Conservation (phyloP, 2,888 invertebrate genomes). For the Azorinus chamasolen region DNA sequence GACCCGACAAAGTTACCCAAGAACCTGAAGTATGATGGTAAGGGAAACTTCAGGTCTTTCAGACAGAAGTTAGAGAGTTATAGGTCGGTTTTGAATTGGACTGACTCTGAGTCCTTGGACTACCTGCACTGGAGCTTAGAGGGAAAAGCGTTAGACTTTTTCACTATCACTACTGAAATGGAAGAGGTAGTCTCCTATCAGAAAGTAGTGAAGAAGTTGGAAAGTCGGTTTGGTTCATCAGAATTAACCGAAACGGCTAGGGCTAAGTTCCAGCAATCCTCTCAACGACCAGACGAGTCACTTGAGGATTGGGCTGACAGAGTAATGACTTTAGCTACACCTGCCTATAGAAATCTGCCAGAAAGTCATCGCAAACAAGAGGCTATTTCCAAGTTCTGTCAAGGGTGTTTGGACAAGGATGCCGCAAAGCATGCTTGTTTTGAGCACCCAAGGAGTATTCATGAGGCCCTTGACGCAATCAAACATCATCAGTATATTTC, state of each 20-base stretch:
- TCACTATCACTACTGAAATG: no score
- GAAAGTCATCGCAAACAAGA: slow-evolving; percentile 25
- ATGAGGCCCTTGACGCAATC: slow-evolving; percentile 32
- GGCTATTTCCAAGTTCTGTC: slow-evolving; percentile 39
- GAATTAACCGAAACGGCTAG: slow-evolving; percentile 17
- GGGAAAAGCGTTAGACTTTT: no score
- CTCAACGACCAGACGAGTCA: slow-evolving; percentile 14
- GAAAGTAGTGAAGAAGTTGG: no score
- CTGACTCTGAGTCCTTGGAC: slow-evolving; percentile 13
- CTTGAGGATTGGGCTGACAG: slow-evolving; percentile 41
- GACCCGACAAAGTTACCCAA: no score
- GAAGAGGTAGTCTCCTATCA: no score
- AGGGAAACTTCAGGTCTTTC: slow-evolving; percentile 2
- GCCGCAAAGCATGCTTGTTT: slow-evolving; percentile 42
- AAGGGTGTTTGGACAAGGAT: slow-evolving; percentile 40
- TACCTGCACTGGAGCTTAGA: slow-evolving; percentile 19
- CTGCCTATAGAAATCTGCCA: slow-evolving; percentile 44
- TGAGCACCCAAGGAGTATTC: slow-evolving; percentile 15
- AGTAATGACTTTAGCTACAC: slow-evolving; percentile 39
- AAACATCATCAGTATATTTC: slow-evolving; percentile 34
- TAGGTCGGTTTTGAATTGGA: not conserved
- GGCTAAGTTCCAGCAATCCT: slow-evolving; percentile 22
- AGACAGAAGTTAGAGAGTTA: slow-evolving; percentile 14
- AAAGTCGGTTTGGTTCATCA: slow-evolving; percentile 13
- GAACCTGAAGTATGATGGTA: slow-evolving; percentile 12